Evolutionary conservation across 2,797 vertebrate genomes (phyloP), one percentile per base, ranked within the genome.

Genomic region (Cynodonichthys magdalenae): DNA sequence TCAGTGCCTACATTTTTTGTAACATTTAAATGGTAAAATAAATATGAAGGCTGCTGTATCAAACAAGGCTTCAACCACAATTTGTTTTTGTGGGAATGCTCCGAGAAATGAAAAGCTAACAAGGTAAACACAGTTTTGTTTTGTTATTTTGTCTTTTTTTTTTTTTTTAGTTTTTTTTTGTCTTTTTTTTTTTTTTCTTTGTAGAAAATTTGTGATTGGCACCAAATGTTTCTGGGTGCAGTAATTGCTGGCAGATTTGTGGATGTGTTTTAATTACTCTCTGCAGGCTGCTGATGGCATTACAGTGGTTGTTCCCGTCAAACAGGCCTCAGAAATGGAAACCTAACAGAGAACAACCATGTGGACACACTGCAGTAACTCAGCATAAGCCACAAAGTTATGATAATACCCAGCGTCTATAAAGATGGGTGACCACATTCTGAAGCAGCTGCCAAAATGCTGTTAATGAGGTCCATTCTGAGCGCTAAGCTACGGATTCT

Each of bases 171-270:
- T 83, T 83, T 82, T 18, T 10, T 10, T n/a, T 41, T 12, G 2
- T 14, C 15, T 12, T 72, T 82, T n/a, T 41, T 12, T 12, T 14
- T 41, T 12, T 72, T 82, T 79, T 82, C 82, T 81, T 84, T 86
- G 67, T 74, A 74, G 74, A 75, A 88, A 89, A 88, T 86, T 88
- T 90, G 84, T 80, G 82, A 91, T 82, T 82, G 87, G 83, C 81
- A 89, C 81, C 75, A 88, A 91, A 91, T 88, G 89, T 87, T 89
- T 82, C 70, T 80, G 79, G 71, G 80, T 81, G 77, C 76, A 77
- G 83, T 92, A 91, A 93, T 90, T 88, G 87, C 81, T 86, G 89
- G 86, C 89, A 88, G 89, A 90, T 93, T 93, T 92, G 86, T 90
- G 79, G 87, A 89, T 83, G 83, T 86, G 85, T 92, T 92, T 91